phyloP scores from a whole-genome alignment of 1,140 invertebrate genomes.

The Fopius arisanus region DNA sequence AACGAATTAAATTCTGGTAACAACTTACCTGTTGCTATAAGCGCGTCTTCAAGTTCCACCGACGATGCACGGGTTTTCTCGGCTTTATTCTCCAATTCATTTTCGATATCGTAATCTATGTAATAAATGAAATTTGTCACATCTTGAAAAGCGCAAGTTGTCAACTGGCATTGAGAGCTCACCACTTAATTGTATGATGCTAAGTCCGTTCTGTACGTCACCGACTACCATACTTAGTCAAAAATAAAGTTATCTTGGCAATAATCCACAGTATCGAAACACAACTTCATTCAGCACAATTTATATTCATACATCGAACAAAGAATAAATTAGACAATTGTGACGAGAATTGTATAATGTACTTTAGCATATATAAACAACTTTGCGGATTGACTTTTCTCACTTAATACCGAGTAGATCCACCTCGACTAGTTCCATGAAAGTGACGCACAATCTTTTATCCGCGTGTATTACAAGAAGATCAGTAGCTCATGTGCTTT shows the following conservation, averaged over 20 bases:
- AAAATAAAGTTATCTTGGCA: neutral
- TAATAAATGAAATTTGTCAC: neutral
- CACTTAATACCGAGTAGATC: too few relatives aligned
- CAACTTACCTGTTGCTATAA: neutral
- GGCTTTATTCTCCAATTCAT: neutral
- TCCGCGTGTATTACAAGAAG: neutral
- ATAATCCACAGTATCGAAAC: neutral
- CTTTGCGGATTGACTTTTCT: too few relatives aligned
- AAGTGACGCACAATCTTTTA: neutral
- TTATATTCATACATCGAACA: neutral
- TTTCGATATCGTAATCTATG: neutral
- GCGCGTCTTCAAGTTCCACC: neutral
- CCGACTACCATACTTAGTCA: neutral
- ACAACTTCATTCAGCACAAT: neutral
- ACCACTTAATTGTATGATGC: constrained; percentile 3
- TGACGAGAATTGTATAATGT: too few relatives aligned
- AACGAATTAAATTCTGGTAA: too few relatives aligned
- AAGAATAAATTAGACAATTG: neutral
- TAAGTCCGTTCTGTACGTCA: neutral
- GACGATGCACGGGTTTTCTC: neutral
- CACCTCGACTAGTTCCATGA: neutral
- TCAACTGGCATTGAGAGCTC: neutral
- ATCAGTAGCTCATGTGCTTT: neutral
- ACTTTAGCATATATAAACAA: too few relatives aligned
- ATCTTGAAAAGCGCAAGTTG: neutral